Evolutionary conservation across 2,113 vertebrate genomes (phyloP).

Genomic region (Thunnus thynnus): DNA sequence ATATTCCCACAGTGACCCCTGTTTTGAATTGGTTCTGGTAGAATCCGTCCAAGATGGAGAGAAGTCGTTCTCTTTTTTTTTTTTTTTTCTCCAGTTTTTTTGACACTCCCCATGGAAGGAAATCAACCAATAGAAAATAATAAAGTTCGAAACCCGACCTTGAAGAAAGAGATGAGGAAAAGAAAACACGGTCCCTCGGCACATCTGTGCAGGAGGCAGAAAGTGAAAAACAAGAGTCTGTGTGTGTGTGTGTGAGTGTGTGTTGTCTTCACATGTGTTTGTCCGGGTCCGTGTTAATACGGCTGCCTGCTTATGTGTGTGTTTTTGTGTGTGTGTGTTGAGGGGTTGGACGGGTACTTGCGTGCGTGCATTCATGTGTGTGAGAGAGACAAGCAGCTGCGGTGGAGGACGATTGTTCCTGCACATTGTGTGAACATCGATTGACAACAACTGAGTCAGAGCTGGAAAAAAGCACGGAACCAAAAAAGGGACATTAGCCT

Average conservation of each 20-base stretch:
- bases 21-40: slow-evolving; percentile 26
- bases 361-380: slow-evolving; percentile 17
- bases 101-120: slow-evolving; percentile 40
- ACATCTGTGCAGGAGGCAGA: slow-evolving; percentile 49
- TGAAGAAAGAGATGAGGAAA: slow-evolving; percentile 60
- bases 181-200: slow-evolving; percentile 46
- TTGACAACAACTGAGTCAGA: slow-evolving; percentile 49
- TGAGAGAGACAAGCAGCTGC: slow-evolving; percentile 40
- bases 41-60: slow-evolving; percentile 41
- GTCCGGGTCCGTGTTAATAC: slow-evolving; percentile 12
- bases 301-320: slow-evolving; percentile 7
- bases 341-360: background rate
- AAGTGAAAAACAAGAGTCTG: slow-evolving; percentile 10
- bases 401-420: slow-evolving; percentile 26
- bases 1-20: slow-evolving; percentile 35
- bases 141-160: slow-evolving; percentile 67
- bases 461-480: background rate
- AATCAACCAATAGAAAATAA: slow-evolving; percentile 60
- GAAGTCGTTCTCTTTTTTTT: background rate
- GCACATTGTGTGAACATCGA: slow-evolving; percentile 66
- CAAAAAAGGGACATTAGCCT: slow-evolving; percentile 36
- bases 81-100: background rate
- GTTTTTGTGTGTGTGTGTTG: background rate
- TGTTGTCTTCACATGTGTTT: slow-evolving; percentile 3
- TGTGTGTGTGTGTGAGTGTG: background rate